Evolutionary conservation across 2,888 invertebrate species (phyloP), one percentile per base, ranked within the genome.

Genomic region (Gymnoscelis rufifasciata): DNA sequence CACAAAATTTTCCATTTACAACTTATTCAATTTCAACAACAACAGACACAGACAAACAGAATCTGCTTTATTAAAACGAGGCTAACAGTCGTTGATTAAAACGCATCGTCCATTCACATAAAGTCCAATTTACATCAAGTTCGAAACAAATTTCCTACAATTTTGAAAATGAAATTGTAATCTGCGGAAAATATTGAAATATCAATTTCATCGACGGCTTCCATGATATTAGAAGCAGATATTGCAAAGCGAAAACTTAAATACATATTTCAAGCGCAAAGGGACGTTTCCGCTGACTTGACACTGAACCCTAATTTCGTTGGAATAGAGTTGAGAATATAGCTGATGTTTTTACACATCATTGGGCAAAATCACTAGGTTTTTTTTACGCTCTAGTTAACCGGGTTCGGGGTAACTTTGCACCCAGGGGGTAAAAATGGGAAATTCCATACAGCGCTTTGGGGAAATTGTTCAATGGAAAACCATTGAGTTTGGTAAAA

Each of bases 221-320:
- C 40, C 14, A 5, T 12, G 37, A 39, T 48, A 48, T 44, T 37
- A 41, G 14, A 31, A 41, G 37, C 43, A 49, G 28, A 44, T 33
- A 33, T 41, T 41, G 44, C 48, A 33, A 28, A 49, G 15, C 26
- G 43, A 43, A 19, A 47, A 48, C 43, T 37, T 26, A 37, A 48
- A 48, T 40, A 30, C 33, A 43, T 49, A 49, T 49, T 44, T 44
- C 48, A 44, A 37, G 31, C 36, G 29, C 10, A 37, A 31, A 33
- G 31, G 38, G 13, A 11, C 24, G 14, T 15, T 26, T 38, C 33
- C 30, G 38, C 47, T 47, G 31, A 47, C 38, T 42, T 24, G 35
- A 38, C 38, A 43, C 24, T 23, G 8, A 19, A 43, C 38, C 43
- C 38, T 42, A 38, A 42, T 42, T 38, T 42, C 33, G 28, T 28